Percentiles rank a stretch among this genome's conserved stretches.
Evolutionary conservation across 2,113 vertebrate species (phyloP).

Genomic region (Prolemur simus): DNA sequence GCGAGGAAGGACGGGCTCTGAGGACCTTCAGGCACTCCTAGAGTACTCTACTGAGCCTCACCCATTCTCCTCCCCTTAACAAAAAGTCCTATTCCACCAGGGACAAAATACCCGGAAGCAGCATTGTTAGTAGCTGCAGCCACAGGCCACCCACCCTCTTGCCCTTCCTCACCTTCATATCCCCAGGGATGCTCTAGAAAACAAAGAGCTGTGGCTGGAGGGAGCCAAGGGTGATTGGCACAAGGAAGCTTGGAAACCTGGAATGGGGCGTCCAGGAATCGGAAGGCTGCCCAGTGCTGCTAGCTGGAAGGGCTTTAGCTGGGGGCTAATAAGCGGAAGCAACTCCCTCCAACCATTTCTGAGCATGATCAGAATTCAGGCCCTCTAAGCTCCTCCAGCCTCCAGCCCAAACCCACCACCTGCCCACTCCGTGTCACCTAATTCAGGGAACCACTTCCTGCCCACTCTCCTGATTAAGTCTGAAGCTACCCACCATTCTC

Average conservation of each 20-base stretch:
- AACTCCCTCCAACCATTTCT: background rate
- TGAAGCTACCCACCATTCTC: background rate
- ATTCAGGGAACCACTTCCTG: background rate
- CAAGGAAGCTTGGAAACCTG: slow-evolving; percentile 10
- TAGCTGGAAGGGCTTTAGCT: background rate
- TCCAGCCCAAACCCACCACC: background rate
- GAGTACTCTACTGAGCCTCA: background rate
- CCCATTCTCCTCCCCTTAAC: background rate
- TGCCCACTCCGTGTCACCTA: accelerated
- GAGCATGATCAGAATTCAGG: background rate
- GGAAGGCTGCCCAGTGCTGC: background rate
- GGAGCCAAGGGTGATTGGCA: slow-evolving; percentile 11
- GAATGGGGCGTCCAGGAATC: background rate
- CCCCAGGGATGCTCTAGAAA: slow-evolving; percentile 49
- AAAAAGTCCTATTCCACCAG: slow-evolving; percentile 18
- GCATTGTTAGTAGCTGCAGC: slow-evolving; percentile 53
- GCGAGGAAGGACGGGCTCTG: background rate
- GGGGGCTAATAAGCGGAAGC: background rate
- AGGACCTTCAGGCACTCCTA: background rate
- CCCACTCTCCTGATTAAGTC: background rate
- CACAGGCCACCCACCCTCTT: slow-evolving; percentile 28
- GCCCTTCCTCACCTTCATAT: slow-evolving; percentile 57
- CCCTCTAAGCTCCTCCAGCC: background rate
- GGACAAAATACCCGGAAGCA: slow-evolving; percentile 67
- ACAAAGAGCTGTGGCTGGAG: slow-evolving; percentile 42